Evolutionary conservation across 2,797 vertebrate genomes (phyloP).

Genomic region (Pantherophis alleghaniensis): DNA sequence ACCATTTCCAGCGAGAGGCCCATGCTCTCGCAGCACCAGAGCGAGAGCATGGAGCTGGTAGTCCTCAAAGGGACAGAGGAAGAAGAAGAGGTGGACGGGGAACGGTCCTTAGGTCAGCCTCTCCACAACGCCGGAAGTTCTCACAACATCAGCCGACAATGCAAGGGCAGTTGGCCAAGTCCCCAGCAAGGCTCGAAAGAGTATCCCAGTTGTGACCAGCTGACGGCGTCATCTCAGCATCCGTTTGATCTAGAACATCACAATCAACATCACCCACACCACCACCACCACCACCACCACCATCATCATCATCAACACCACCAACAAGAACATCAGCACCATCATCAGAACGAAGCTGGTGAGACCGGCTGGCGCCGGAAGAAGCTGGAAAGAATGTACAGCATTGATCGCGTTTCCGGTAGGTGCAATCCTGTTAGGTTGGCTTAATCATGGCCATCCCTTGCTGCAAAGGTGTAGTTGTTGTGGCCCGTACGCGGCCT

Average conservation of each 20-base stretch:
- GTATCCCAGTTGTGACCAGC: conserved; percentile 77
- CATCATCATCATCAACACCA: conserved; percentile 26
- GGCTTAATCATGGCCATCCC: not conserved
- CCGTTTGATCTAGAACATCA: conserved; percentile 86
- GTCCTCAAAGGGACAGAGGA: conserved; percentile 79
- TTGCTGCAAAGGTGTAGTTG: not conserved
- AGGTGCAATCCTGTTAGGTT: conserved; percentile 48
- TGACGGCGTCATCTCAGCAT: conserved; percentile 73
- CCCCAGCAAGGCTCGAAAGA: conserved; percentile 83
- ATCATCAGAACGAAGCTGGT: conserved; percentile 64
- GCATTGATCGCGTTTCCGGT: conserved; percentile 88
- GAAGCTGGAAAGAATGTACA: conserved; percentile 94
- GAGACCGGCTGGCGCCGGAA: conserved; percentile 74
- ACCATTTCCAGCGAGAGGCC: conserved; percentile 88
- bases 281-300: conserved; percentile 26
- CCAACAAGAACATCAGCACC: not conserved
- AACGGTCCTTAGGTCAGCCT: conserved; percentile 71
- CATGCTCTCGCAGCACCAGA: conserved; percentile 81
- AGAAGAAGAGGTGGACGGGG: conserved; percentile 58
- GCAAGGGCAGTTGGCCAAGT: conserved; percentile 79
- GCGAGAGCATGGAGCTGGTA: conserved; percentile 85
- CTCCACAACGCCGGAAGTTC: conserved; percentile 78
- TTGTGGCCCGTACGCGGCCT: too few relatives aligned
- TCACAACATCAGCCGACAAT: conserved; percentile 73
- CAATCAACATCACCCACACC: conserved; percentile 45